Evolutionary conservation across 2,113 vertebrate genomes (phyloP), one percentile per base, ranked within the genome.

Genomic region (Cyanoderma ruficeps): DNA sequence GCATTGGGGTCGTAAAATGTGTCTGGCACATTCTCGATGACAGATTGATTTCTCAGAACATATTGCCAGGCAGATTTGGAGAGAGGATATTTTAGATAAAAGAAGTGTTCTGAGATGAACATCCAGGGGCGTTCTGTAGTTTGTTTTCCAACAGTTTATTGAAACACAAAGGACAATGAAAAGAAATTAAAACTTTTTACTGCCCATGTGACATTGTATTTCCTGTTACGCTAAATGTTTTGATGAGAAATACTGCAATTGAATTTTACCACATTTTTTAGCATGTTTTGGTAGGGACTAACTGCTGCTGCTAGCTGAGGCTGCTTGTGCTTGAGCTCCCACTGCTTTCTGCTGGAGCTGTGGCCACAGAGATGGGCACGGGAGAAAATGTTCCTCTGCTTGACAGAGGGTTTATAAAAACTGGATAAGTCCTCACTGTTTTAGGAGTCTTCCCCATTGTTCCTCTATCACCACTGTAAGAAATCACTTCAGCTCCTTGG

Each of bases 321-420:
- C 33, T 39, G 22, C 1, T 0, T 31, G 27, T 55, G 37, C 69
- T 24, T 41, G 46, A 57, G 64, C 55, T 78, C 69, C 70, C 25
- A 63, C 24, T 56, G 65, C 31, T 78, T 83, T 31, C 41, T 89
- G 22, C 44, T 55, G 78, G 70, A 89, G 56, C 55, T 92, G 46
- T 0, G 5, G 35, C 77, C 12, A 0, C 46, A 61, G 50, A 13
- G 28, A 37, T 69, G 0, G 1, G 13, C 24, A 42, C 23, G 30
- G 20, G 27, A 89, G 50, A 35, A 53, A 46, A 68, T 47, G 30
- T 81, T 86, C 24, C 22, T 12, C 25, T 59, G 50, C 59, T 68
- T 57, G 46, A 67, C 68, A 63, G 52, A 31, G 9, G 30, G 15
- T 46, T 57, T 44, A 30, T 39, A 60, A 55, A 85, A 90, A 59